Percentiles rank a stretch among this genome's conserved stretches.
These are phyloP conservation scores for Clytia hemisphaerica DNA, from an alignment of 30 jellyfish, hydroid and myxozoan genomes.

Conservation along the genomic window DNA sequence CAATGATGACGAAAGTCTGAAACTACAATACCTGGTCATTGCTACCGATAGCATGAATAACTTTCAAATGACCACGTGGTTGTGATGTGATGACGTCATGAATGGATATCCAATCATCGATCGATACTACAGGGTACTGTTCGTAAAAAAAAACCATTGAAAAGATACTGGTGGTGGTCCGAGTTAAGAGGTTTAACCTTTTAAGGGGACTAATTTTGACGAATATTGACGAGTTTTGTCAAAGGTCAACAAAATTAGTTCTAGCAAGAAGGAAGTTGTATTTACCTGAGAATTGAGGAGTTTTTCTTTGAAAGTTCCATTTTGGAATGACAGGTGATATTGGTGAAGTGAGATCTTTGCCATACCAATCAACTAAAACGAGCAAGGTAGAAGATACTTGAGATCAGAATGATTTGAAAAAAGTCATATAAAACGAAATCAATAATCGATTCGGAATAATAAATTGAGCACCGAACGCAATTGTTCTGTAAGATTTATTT, in stretches of 20 bases:
- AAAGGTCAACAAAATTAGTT: too few species aligned
- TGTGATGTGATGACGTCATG: constrained; percentile 31
- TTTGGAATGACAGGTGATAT: constrained; percentile 46
- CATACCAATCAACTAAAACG: constrained; percentile 62
- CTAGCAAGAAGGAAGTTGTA: too few species aligned
- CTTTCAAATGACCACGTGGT: constrained; percentile 44
- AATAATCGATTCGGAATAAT: neutral
- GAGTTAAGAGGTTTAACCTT: too few species aligned
- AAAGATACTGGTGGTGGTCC: too few species aligned
- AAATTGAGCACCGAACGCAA: neutral
- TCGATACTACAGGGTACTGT: constrained; percentile 71
- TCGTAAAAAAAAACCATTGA: neutral
- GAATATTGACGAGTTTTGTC: too few species aligned
- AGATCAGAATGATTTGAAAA: too few species aligned
- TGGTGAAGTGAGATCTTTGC: constrained; percentile 58
- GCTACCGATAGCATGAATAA: constrained; percentile 63
- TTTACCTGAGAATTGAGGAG: too few species aligned
- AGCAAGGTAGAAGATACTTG: neutral
- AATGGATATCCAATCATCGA: constrained; percentile 56
- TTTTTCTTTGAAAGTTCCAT: too few species aligned
- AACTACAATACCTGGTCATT: constrained; percentile 51
- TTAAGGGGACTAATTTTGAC: too few species aligned
- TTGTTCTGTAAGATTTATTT: too few species aligned
- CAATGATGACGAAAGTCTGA: too few species aligned
- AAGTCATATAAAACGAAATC: too few species aligned